phyloP scores from a whole-genome alignment of 2,797 vertebrate species.

The Tiaroga cobitis region DNA sequence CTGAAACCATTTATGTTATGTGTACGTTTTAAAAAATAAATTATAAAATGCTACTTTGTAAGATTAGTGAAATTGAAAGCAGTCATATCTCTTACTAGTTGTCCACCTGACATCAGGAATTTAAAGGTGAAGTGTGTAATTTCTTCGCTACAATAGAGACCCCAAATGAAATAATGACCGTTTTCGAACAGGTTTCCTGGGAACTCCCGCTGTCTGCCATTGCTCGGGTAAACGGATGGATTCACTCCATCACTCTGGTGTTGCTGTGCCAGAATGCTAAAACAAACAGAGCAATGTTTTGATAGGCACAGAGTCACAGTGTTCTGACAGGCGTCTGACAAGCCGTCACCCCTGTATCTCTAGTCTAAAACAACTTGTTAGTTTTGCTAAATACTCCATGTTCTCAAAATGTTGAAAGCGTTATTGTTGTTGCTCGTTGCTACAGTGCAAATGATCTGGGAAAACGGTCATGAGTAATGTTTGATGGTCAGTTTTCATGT shows the following conservation, averaged over 20 bases:
- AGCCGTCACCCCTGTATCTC: not conserved
- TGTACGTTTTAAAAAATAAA: too few relatives aligned
- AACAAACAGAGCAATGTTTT: not conserved
- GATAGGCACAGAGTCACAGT: not conserved
- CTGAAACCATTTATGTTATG: not conserved
- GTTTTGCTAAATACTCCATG: not conserved
- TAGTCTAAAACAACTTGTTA: slow-evolving; percentile 1
- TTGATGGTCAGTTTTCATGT: not conserved
- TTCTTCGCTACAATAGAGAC: not conserved
- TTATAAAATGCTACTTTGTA: not conserved
- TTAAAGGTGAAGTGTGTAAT: not conserved
- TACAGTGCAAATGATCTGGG: not conserved
- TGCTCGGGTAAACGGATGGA: not conserved
- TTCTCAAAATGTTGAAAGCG: not conserved
- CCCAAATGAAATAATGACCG: not conserved
- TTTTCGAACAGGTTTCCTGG: not conserved
- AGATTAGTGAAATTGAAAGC: not conserved
- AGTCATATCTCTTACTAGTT: not conserved
- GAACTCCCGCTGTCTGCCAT: not conserved
- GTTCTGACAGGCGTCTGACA: slow-evolving; percentile 8
- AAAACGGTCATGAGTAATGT: not conserved
- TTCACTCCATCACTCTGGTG: not conserved
- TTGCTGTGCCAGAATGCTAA: not conserved
- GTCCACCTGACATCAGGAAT: not conserved
- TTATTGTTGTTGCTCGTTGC: not conserved